Evolutionary conservation across 92 coral and sea anemone species (phyloP).

Genomic region (Phymanthus crucifer): DNA sequence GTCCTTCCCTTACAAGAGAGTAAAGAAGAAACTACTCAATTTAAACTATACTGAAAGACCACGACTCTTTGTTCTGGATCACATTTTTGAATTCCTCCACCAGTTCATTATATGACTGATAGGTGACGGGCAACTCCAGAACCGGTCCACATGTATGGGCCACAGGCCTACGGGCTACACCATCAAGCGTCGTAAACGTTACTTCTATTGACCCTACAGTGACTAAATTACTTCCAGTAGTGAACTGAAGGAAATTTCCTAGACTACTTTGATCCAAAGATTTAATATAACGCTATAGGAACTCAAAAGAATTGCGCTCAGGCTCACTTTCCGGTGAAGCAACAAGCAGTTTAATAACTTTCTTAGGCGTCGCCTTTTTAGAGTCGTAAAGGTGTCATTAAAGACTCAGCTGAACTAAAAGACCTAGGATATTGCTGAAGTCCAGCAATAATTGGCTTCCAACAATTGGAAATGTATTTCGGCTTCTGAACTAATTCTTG

Average conservation of each 20-base stretch:
- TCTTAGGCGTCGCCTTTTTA: conserved; percentile 29
- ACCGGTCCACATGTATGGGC: conserved; percentile 58
- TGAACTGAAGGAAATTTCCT: conserved; percentile 39
- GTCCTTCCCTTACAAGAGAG: too few relatives aligned
- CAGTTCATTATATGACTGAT: conserved; percentile 57
- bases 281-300: conserved; percentile 43
- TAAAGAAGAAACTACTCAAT: background rate
- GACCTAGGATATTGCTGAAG: conserved; percentile 47
- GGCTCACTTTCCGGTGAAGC: conserved; percentile 39
- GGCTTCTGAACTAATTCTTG: conserved; percentile 40
- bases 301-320: conserved; percentile 47
- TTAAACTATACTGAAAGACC: conserved; percentile 57
- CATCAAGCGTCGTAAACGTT: conserved; percentile 44
- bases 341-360: conserved; percentile 45
- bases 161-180: conserved; percentile 44
- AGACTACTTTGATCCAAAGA: conserved; percentile 31
- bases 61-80: conserved; percentile 50
- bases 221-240: conserved; percentile 30
- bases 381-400: conserved; percentile 17
- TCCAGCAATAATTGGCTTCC: conserved; percentile 44
- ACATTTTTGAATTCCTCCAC: conserved; percentile 55
- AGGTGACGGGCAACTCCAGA: conserved; percentile 52
- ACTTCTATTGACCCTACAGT: too few relatives aligned
- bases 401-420: conserved; percentile 42
- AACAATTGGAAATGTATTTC: conserved; percentile 54